A percentile compares a stretch with the other conserved stretches of the same genome.
Evolutionary conservation across 1,140 invertebrate species (phyloP).

Genomic region (Zaprionus vittiger): DNA sequence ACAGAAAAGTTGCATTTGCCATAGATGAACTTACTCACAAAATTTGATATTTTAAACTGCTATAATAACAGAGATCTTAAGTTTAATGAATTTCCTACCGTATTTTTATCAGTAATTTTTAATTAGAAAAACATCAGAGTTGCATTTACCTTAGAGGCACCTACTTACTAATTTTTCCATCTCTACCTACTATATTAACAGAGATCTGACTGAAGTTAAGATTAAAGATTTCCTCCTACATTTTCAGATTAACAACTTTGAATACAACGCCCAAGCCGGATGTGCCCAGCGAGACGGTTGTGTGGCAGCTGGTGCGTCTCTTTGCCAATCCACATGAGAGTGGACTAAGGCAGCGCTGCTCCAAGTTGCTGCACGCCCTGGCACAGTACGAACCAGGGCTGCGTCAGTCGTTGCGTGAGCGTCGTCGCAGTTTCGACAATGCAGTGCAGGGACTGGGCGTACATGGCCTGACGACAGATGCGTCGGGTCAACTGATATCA

Average conservation of each 20-base stretch:
- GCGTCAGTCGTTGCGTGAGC: constrained; percentile 86
- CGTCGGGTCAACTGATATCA: constrained; percentile 87
- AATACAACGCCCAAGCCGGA: constrained; percentile 87
- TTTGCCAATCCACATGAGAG: constrained; percentile 89
- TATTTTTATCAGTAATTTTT: background rate
- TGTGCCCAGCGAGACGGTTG: constrained; percentile 90
- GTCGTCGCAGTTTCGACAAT: constrained; percentile 90
- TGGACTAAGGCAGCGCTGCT: constrained; percentile 86
- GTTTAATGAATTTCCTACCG: no score
- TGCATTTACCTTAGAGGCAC: no score
- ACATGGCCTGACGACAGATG: constrained; percentile 91
- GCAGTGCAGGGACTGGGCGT: constrained; percentile 94
- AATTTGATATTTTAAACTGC: no score
- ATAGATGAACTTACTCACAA: no score
- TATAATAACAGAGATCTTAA: no score
- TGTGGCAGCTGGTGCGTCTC: constrained; percentile 92
- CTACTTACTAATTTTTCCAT: background rate
- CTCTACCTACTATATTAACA: background rate
- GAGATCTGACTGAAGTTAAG: background rate
- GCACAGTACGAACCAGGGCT: constrained; percentile 86
- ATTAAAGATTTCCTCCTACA: constrained; percentile 4
- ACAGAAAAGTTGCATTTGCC: background rate
- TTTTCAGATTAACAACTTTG: constrained; percentile 85
- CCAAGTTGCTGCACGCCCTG: constrained; percentile 85
- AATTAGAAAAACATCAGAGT: background rate